A percentile compares a stretch with the other conserved stretches of the same genome.
phyloP scores from a whole-genome alignment of 2,888 invertebrate genomes.

The Caenorhabditis sp. region DNA sequence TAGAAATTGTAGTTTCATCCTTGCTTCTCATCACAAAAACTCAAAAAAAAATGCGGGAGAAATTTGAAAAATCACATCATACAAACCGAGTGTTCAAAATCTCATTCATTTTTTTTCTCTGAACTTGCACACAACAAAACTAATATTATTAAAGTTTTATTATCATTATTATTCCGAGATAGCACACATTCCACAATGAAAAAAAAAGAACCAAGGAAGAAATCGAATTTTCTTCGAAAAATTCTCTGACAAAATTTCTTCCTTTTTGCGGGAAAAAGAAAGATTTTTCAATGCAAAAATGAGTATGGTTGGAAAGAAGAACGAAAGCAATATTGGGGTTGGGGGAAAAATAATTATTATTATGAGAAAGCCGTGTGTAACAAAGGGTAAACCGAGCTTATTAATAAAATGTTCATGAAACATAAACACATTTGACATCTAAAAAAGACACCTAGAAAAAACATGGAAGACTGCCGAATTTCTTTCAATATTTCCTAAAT shows the following conservation, averaged over 20 bases:
- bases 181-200: neutral
- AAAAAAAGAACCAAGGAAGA: neutral
- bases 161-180: neutral
- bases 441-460: neutral
- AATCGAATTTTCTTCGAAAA: slow-evolving; percentile 1
- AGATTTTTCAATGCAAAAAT: neutral
- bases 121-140: neutral
- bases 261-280: neutral
- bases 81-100: too few relatives aligned
- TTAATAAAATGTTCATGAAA: neutral
- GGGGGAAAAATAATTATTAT: neutral
- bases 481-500: neutral
- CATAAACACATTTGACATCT: neutral
- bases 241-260: slow-evolving; percentile 1
- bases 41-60: too few relatives aligned
- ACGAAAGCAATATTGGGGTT: neutral
- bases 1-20: too few relatives aligned
- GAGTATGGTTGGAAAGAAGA: neutral
- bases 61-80: too few relatives aligned
- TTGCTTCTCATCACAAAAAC: too few relatives aligned
- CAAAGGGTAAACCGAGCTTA: neutral
- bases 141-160: neutral
- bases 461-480: neutral
- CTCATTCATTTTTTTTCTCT: too few relatives aligned
- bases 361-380: neutral